These are phyloP conservation scores for Betta splendens DNA, from an alignment of 2,797 vertebrate genomes.

Conservation along the genomic window DNA sequence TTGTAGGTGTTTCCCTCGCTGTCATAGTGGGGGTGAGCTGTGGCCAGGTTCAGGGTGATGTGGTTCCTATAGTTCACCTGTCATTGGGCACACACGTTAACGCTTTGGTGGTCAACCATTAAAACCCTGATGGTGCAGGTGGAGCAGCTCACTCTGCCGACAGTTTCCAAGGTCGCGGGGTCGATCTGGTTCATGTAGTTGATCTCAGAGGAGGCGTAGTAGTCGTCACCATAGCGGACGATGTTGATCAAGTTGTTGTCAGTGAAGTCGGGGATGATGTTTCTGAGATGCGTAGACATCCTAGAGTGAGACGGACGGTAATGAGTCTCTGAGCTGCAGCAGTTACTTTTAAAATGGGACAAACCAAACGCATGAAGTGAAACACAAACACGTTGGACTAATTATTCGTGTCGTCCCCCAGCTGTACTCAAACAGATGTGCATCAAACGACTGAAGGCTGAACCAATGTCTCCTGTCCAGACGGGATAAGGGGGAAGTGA, in stretches of 20 bases:
- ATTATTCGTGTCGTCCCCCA: no score
- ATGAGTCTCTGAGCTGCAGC: no score
- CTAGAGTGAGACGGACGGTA: constrained; percentile 76
- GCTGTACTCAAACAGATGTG: no score
- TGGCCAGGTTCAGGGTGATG: constrained; percentile 87
- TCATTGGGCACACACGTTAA: background rate
- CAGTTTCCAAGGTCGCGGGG: constrained; percentile 86
- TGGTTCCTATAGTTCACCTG: constrained; percentile 91
- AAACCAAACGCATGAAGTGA: no score
- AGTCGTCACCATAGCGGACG: constrained; percentile 88
- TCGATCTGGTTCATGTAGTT: constrained; percentile 93
- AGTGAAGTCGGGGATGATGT: constrained; percentile 91
- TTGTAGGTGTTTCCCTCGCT: constrained; percentile 89
- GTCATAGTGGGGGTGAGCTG: constrained; percentile 95
- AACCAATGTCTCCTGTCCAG: no score
- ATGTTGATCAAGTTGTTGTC: constrained; percentile 97
- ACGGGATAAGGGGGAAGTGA: no score
- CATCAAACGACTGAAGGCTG: no score
- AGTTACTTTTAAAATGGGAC: no score
- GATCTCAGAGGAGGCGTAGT: constrained; percentile 90
- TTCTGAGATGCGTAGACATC: constrained; percentile 87
- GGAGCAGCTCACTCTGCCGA: constrained; percentile 82
- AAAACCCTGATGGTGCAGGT: background rate
- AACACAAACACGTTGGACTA: no score
- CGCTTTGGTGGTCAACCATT: no score